These are phyloP conservation scores for Hecatera dysodea DNA, from an alignment of 2,888 invertebrate genomes.

Conservation along the genomic window DNA sequence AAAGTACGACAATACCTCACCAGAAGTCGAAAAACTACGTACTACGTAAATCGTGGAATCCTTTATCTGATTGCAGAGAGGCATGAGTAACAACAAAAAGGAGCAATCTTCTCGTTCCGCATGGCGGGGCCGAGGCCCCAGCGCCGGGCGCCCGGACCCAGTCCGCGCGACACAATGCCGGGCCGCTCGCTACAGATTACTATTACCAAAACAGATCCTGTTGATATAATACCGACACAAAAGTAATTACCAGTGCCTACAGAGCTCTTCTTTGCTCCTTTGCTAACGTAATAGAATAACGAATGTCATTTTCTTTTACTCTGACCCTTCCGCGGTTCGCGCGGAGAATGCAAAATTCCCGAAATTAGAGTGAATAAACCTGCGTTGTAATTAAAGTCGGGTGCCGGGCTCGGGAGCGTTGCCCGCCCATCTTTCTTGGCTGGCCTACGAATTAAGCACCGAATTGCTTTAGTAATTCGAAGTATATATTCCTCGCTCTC, in stretches of 20 bases:
- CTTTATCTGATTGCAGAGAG: conserved; percentile 72
- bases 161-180: conserved; percentile 65
- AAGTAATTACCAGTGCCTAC: conserved; percentile 84
- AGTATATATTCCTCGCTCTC: conserved; percentile 89
- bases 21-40: conserved; percentile 55
- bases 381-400: conserved; percentile 89
- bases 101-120: conserved; percentile 73
- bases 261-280: conserved; percentile 84
- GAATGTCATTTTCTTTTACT: conserved; percentile 90
- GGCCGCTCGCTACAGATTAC: conserved; percentile 66
- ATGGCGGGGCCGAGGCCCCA: conserved; percentile 61
- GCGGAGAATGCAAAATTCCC: conserved; percentile 89
- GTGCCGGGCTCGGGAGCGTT: conserved; percentile 78
- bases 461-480: conserved; percentile 90
- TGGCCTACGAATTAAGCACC: conserved; percentile 90
- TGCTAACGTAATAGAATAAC: conserved; percentile 89
- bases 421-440: conserved; percentile 89
- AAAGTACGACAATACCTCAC: conserved; percentile 48
- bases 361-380: conserved; percentile 90
- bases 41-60: conserved; percentile 66
- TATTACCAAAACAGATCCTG: conserved; percentile 74
- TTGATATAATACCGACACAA: conserved; percentile 75
- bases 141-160: conserved; percentile 40
- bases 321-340: conserved; percentile 90
- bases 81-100: conserved; percentile 74